phyloP scores from a whole-genome alignment of 2,797 vertebrate species.

The Hippoglossus hippoglossus region DNA sequence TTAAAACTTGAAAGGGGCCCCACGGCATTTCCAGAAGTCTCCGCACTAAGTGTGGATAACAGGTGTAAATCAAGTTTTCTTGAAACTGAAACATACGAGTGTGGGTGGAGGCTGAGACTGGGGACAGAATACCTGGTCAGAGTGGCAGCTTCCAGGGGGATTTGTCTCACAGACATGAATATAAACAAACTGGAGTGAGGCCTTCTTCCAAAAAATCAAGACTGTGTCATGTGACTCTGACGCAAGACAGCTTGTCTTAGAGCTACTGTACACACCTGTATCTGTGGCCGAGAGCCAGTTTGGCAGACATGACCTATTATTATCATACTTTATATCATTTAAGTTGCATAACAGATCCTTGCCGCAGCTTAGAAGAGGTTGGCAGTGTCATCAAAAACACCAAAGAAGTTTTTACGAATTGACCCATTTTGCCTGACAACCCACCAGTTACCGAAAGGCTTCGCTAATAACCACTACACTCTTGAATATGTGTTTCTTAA shows the following conservation, averaged over 20 bases:
- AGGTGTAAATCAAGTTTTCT: background rate
- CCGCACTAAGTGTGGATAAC: too few relatives aligned
- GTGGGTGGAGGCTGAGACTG: background rate
- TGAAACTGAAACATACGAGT: background rate
- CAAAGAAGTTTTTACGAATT: conserved; percentile 35
- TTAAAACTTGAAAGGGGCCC: too few relatives aligned
- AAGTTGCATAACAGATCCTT: conserved; percentile 9
- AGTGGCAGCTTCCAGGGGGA: too few relatives aligned
- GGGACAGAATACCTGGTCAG: too few relatives aligned
- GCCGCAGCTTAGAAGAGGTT: conserved; percentile 8
- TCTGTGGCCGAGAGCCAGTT: conserved; percentile 25
- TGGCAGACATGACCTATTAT: conserved; percentile 19
- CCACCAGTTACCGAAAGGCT: background rate
- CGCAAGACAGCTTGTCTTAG: conserved; percentile 16
- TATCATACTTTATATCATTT: conserved; percentile 32
- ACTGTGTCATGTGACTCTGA: conserved; percentile 11
- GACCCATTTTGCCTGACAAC: conserved; percentile 8
- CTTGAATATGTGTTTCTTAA: too few relatives aligned
- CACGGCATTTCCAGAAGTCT: too few relatives aligned
- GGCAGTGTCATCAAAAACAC: conserved; percentile 3
- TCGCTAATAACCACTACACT: too few relatives aligned
- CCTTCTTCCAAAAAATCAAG: conserved; percentile 4
- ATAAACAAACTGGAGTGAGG: conserved; percentile 15
- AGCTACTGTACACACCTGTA: conserved; percentile 16
- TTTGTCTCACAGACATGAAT: background rate